A percentile compares a stretch with the other conserved stretches of the same genome.
Conservation (phyloP, 2,888 invertebrate genomes). For the Lymantria monacha region DNA sequence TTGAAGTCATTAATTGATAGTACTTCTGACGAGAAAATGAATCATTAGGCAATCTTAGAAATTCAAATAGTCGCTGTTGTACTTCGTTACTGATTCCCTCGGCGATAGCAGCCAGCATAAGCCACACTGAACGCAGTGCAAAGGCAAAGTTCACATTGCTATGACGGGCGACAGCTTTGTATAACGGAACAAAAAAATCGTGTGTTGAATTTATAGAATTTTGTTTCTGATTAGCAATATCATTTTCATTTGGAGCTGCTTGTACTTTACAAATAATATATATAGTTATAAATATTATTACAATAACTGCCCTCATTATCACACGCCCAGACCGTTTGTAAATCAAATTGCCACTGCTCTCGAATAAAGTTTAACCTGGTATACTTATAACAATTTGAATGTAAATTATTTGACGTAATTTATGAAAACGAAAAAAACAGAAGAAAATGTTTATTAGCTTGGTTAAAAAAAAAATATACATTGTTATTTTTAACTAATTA, state of each 20-base stretch:
- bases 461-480: too few relatives aligned
- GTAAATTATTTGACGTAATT: too few relatives aligned
- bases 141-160: slow-evolving; percentile 17
- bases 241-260: not conserved
- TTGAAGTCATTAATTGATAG: slow-evolving; percentile 23
- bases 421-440: too few relatives aligned
- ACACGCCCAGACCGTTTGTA: too few relatives aligned
- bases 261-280: too few relatives aligned
- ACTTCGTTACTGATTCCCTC: slow-evolving; percentile 26
- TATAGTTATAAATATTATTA: too few relatives aligned
- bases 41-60: slow-evolving; percentile 25
- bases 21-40: slow-evolving; percentile 22
- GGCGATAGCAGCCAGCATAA: slow-evolving; percentile 26
- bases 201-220: not conserved
- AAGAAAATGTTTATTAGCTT: too few relatives aligned
- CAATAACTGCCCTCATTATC: too few relatives aligned
- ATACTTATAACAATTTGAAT: too few relatives aligned
- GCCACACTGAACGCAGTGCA: slow-evolving; percentile 28
- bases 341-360: too few relatives aligned
- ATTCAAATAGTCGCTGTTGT: slow-evolving; percentile 18
- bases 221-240: not conserved
- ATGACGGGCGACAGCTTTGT: not conserved
- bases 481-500: too few relatives aligned
- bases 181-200: not conserved
- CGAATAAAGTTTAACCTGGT: too few relatives aligned